These are phyloP conservation scores for Anastrepha obliqua DNA, from an alignment of 1,140 invertebrate species.

Conservation along the genomic window DNA sequence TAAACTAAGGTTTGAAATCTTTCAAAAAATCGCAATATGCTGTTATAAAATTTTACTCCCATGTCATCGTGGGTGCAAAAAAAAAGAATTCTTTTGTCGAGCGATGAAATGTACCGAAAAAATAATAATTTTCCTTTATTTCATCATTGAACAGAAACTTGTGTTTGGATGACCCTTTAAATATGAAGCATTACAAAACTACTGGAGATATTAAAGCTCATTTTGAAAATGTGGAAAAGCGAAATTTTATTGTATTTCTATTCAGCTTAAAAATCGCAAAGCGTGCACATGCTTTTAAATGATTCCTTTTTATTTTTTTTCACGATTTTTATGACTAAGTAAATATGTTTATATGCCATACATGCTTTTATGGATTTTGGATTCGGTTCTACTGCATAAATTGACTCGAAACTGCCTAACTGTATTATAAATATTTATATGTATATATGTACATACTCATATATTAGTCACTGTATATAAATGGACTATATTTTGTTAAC, in stretches of 20 bases:
- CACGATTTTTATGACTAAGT: background rate
- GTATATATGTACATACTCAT: background rate
- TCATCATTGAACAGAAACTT: no score
- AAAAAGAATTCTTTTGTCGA: no score
- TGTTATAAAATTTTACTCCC: no score
- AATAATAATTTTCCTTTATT: no score
- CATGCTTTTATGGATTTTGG: background rate
- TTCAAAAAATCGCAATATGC: no score
- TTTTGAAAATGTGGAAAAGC: background rate
- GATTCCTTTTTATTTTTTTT: constrained; percentile 11
- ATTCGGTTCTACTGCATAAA: background rate
- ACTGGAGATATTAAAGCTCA: no score
- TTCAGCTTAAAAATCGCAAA: background rate
- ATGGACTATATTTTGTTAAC: background rate
- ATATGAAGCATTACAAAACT: no score
- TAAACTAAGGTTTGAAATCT: no score
- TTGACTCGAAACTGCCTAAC: background rate
- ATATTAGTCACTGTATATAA: no score
- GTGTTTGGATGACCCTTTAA: no score
- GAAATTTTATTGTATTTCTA: background rate
- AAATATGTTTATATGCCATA: background rate
- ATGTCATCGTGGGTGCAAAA: no score
- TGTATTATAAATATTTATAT: background rate
- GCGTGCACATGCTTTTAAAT: constrained; percentile 46
- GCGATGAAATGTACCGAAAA: no score